Evolutionary conservation across 1,140 invertebrate genomes (phyloP), one percentile per base, ranked within the genome.

Genomic region (Solenopsis fugax): DNA sequence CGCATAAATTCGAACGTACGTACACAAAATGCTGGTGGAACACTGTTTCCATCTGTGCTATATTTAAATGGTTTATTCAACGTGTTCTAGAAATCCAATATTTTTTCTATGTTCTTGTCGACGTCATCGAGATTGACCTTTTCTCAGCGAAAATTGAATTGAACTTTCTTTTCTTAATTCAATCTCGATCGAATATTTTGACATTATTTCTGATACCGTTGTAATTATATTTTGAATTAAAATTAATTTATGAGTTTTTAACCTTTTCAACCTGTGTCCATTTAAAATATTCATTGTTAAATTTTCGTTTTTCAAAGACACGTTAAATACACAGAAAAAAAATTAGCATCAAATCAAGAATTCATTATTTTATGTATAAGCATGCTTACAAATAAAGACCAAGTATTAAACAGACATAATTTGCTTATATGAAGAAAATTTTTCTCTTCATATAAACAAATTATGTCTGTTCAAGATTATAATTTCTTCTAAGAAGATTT

Each of bases 211-310:
- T 6, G 41, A 45, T 29, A 9, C 4, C 18, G 24, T 50, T 12
- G 16, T 65, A 50, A 48, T 34, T 48, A 13, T 48, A 65, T 64
- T 65, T 64, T 10, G 3, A 78, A 50, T 64, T 21, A 50, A 50
- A n/a, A n/a, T 50, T 3, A 77, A 34, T 48, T 48, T 6, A 29
- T 48, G 4, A 45, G 45, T 9, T 48, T 10, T 56, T 56, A 21
- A 56, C 7, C 7, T 56, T 9, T 48, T 64, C 24, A n/a, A 37
- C 0, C 21, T 13, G 13, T 58, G 9, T 6, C 4, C 52, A 18
- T 7, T 76, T 13, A 18, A 52, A 71, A 29, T 71, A 56, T 81
- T 54, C 6, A 69, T 81, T 52, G 48, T 37, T 10, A 13, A 21
- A 56, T 81, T 56, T 24, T 56, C 1, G 21, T 12, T 50, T 60